phyloP scores from a whole-genome alignment of 2,113 vertebrate species.

The Colossoma macropomum region DNA sequence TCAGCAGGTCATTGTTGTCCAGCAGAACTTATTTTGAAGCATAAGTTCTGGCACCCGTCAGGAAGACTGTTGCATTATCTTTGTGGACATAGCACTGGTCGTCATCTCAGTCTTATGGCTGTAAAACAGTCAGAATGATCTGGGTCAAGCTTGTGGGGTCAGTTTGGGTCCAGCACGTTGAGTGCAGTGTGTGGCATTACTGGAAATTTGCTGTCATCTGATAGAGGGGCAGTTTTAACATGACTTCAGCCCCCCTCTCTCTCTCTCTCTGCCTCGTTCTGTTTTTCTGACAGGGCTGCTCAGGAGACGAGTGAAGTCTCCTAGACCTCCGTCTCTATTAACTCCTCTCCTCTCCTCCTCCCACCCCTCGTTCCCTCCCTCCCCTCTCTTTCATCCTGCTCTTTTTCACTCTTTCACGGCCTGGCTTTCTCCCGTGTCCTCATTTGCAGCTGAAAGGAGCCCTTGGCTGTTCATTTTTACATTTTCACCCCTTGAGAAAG shows the following conservation, averaged over 20 bases:
- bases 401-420: slow-evolving; percentile 51
- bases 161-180: too few species aligned
- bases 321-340: slow-evolving; percentile 47
- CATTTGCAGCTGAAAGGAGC: slow-evolving; percentile 58
- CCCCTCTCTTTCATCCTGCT: slow-evolving; percentile 52
- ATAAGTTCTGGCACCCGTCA: background rate
- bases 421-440: slow-evolving; percentile 55
- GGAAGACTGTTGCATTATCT: background rate
- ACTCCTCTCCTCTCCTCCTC: slow-evolving; percentile 46
- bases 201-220: too few species aligned
- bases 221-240: too few species aligned
- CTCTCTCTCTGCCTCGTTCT: slow-evolving; percentile 15
- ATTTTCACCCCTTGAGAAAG: slow-evolving; percentile 48
- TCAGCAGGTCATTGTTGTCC: too few species aligned
- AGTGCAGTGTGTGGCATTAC: too few species aligned
- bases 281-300: slow-evolving; percentile 10
- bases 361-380: slow-evolving; percentile 44
- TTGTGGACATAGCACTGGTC: too few species aligned
- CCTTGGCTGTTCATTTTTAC: slow-evolving; percentile 58
- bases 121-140: too few species aligned
- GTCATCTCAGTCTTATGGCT: too few species aligned
- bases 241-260: slow-evolving; percentile 12
- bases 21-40: background rate
- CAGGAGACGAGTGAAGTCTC: slow-evolving; percentile 40
- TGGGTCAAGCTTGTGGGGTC: too few species aligned